A percentile compares a stretch with the other conserved stretches of the same genome.
Evolutionary conservation across 2,888 invertebrate genomes (phyloP).

Genomic region (Tinea semifulvella): DNA sequence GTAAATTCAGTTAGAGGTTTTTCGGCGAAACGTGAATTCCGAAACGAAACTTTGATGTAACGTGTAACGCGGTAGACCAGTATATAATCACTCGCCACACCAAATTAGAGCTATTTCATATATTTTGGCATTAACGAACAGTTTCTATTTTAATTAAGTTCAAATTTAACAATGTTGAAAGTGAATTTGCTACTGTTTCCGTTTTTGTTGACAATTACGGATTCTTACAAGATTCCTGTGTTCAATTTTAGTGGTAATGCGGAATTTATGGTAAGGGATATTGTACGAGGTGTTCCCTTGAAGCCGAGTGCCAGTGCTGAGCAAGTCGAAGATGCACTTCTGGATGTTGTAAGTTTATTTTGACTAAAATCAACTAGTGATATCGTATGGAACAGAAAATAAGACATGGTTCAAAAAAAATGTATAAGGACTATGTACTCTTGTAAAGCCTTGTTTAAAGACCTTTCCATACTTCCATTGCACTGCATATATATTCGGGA

Average conservation of each 20-base stretch:
- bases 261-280: background rate
- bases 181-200: background rate
- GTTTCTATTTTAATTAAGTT: too few species aligned
- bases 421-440: too few species aligned
- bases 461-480: too few species aligned
- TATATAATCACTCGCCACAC: too few species aligned
- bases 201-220: background rate
- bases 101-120: too few species aligned
- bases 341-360: slow-evolving; percentile 4
- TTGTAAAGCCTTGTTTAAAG: too few species aligned
- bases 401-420: background rate
- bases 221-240: background rate
- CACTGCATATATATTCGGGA: too few species aligned
- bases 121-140: too few species aligned
- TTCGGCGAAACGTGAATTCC: too few species aligned
- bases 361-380: background rate
- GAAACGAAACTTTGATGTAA: too few species aligned
- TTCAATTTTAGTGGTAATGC: background rate
- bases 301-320: slow-evolving; percentile 1
- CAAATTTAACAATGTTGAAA: background rate
- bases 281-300: slow-evolving; percentile 2
- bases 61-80: too few species aligned
- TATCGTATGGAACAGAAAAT: background rate
- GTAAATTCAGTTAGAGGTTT: too few species aligned
- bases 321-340: background rate